Base-by-base conservation (phyloP, 2,797 vertebrate species). In the Dermochelys coriacea region DNA sequence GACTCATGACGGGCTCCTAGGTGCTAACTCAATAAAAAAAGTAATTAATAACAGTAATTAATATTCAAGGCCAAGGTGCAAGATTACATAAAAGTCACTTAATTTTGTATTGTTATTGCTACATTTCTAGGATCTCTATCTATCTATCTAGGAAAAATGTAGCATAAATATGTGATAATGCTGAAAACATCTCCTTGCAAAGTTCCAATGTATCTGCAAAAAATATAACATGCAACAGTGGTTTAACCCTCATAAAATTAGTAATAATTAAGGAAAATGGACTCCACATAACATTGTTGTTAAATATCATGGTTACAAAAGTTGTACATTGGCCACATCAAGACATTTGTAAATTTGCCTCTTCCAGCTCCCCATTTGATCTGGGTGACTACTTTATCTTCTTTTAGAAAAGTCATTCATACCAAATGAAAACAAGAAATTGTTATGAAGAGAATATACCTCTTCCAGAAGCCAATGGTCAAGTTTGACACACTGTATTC, bases 71-170 rank as follows among this genome's bases (percentile, higher is more conserved):
- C 2, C 59, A 47, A 37, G 2, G 54, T 31, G 49, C 54, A 18
- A 89, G 51, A 16, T 78, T 31, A 74, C 0, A 1, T 37, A 2
- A 55, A 85, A 29, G 0, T 27, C 74, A 86, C 82, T 87, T 10
- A 79, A 3, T 54, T 18, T 74, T 89, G 27, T 59, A 37, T 85
- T 15, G 4, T 47, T 82, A 31, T 3, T 45, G 68, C 16, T 27
- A 54, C 0, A 0, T 78, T 34, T 71, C 29, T 14, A 57, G 29
- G 45, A 90, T 0, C 5, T 50, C 5, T 59, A 59, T 59, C 29
- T 14, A 14, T 29, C 52, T 54, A 23, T 54, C 21, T 12, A 12
- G 49, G 49, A 14, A 52, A 86, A 82, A 2, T 37, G 41, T 81
- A 83, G 34, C 82, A 81, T 71, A 3, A 87, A 4, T 51, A 21